These are phyloP conservation scores for Ceyx melanurus DNA, from an alignment of 2,113 vertebrate genomes.

Conservation along the genomic window DNA sequence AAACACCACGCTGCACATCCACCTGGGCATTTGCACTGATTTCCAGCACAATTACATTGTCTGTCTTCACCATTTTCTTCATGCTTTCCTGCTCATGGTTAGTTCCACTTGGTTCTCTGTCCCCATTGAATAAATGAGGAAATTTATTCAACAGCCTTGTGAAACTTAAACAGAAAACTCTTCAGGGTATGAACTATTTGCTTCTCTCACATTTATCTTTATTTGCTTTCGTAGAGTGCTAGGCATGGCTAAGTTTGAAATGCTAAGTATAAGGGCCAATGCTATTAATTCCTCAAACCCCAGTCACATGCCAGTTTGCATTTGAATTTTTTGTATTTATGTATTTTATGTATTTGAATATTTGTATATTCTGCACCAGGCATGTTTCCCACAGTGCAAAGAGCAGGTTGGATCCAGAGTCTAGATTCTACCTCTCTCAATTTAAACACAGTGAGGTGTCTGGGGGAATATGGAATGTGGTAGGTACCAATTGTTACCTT, in stretches of 20 bases:
- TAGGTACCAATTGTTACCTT: neutral
- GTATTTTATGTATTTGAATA: no score
- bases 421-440: neutral
- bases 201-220: constrained; percentile 29
- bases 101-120: neutral
- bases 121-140: neutral
- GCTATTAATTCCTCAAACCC: neutral
- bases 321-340: no score
- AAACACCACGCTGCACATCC: neutral
- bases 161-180: neutral
- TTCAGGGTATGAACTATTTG: constrained; percentile 1
- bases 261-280: neutral
- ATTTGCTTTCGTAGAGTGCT: constrained; percentile 5
- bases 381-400: neutral
- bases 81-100: neutral
- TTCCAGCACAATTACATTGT: neutral
- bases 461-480: neutral
- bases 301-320: neutral
- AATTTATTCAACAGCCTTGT: neutral
- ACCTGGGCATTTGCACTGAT: neutral
- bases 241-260: neutral
- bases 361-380: neutral
- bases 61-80: neutral
- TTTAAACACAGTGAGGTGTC: neutral
- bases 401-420: neutral